phyloP scores from a whole-genome alignment of 2,113 vertebrate species.

The Myrmophylax atrothorax region DNA sequence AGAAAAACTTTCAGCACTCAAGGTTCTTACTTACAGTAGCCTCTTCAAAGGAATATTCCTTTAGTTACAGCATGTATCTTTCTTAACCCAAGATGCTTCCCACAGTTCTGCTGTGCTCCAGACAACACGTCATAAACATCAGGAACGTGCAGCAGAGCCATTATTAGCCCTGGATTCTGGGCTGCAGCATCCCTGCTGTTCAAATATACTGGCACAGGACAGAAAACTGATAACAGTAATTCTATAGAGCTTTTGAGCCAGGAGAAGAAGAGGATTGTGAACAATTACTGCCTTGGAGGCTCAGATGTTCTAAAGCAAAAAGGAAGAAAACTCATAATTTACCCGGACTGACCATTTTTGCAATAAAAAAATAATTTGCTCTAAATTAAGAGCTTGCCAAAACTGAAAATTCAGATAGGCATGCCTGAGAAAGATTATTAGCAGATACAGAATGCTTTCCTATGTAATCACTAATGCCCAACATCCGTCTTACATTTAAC shows the following conservation, averaged over 20 bases:
- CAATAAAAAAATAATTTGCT: neutral
- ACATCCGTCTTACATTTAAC: neutral
- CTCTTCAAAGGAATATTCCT: neutral
- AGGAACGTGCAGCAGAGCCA: neutral
- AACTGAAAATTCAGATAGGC: neutral
- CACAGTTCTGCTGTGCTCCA: slow-evolving; percentile 7
- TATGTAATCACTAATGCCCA: neutral
- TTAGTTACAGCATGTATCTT: neutral
- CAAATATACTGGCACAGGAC: neutral
- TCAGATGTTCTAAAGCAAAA: neutral
- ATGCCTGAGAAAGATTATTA: neutral
- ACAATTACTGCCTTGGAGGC: neutral
- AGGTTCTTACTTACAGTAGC: neutral
- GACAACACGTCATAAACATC: slow-evolving; percentile 2
- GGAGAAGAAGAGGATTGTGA: neutral
- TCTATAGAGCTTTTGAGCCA: neutral
- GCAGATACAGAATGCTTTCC: neutral
- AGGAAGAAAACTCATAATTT: neutral
- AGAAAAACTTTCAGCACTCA: neutral
- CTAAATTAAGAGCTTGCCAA: neutral
- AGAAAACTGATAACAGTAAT: slow-evolving; percentile 33
- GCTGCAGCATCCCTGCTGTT: neutral
- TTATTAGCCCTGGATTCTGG: neutral
- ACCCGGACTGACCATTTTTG: neutral
- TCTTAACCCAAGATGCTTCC: neutral